Evolutionary conservation across 2,113 vertebrate genomes (phyloP), one percentile per base, ranked within the genome.

Genomic region (Proterorhinus semilunaris): DNA sequence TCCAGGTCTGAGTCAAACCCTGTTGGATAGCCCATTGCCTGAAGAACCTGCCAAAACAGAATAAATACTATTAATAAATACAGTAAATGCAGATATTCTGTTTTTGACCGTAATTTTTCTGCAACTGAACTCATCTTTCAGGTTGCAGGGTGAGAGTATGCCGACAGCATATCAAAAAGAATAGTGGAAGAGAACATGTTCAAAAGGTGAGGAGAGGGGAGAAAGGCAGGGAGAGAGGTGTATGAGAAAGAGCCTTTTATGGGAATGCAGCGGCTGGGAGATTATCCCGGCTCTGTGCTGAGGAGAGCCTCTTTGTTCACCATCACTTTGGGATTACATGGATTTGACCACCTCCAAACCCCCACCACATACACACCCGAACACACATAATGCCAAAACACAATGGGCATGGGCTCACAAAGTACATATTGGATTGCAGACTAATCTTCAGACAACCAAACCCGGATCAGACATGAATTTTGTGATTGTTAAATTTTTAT

Each of bases 1-100:
- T 99, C 98, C 88, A 94, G 92, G 85, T 98, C 96, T 36, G 95
- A 95, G 87, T 99, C 98, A 47, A 99, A 99, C 65, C 98, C 97
- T 9, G 98, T 98, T 21, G 96, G 97, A 84, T 98, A 98, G 13
- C 98, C 98, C 98, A 99, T 99, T 0, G 96, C 96, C 89, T 99
- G 98, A 75, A 99, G 93, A 78, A 99, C 98, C 98, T 99, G 68
- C 13, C 6, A 46, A 52, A 44, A 59, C 8, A 45, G 2, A 48
- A 50, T 15, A 7, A 10, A 5, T 1, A 21, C 17, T 21, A 54
- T 9, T 11, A 27, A 55, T 2, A 52, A 7, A 52, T 3, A 52
- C 12, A 50, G 27, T 13, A 50, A 6, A 13, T 49, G 15, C 50
- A 54, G 17, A 54, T 27, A 27, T 55, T 27, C 17, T 55, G 6